phyloP scores from a whole-genome alignment of 92 coral and sea anemone species.

The Epizoanthus scotinus region DNA sequence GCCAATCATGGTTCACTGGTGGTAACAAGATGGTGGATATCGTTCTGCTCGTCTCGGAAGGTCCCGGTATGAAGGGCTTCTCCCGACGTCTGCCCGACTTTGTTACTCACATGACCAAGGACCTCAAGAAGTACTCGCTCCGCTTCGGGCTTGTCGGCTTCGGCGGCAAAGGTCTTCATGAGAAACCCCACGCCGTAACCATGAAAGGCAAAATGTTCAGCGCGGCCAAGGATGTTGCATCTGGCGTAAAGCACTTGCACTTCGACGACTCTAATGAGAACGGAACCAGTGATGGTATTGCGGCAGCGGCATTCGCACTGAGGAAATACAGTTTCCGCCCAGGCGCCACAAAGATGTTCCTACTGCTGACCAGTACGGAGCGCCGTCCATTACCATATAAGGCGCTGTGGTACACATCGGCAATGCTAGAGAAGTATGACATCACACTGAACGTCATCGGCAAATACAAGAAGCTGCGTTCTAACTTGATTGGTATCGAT shows the following conservation, averaged over 20 bases:
- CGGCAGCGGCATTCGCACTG: constrained; percentile 73
- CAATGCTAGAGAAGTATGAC: constrained; percentile 73
- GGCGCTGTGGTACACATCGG: constrained; percentile 57
- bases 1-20: constrained; percentile 80
- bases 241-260: constrained; percentile 72
- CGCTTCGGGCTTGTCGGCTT: constrained; percentile 91
- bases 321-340: constrained; percentile 74
- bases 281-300: constrained; percentile 73
- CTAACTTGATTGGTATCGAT: constrained; percentile 69
- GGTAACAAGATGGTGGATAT: constrained; percentile 81
- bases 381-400: constrained; percentile 56
- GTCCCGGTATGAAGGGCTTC: constrained; percentile 64
- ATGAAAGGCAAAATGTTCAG: constrained; percentile 85
- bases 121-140: constrained; percentile 66
- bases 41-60: constrained; percentile 87
- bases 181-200: constrained; percentile 79
- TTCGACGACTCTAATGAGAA: constrained; percentile 68
- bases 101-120: constrained; percentile 49
- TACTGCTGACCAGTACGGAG: constrained; percentile 74
- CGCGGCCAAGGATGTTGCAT: constrained; percentile 53
- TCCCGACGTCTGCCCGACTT: constrained; percentile 69
- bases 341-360: constrained; percentile 88
- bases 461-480: constrained; percentile 71
- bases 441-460: constrained; percentile 91
- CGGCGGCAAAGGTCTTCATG: constrained; percentile 83